Evolutionary conservation across 2,797 vertebrate species (phyloP).

Genomic region (Streptopelia turtur): DNA sequence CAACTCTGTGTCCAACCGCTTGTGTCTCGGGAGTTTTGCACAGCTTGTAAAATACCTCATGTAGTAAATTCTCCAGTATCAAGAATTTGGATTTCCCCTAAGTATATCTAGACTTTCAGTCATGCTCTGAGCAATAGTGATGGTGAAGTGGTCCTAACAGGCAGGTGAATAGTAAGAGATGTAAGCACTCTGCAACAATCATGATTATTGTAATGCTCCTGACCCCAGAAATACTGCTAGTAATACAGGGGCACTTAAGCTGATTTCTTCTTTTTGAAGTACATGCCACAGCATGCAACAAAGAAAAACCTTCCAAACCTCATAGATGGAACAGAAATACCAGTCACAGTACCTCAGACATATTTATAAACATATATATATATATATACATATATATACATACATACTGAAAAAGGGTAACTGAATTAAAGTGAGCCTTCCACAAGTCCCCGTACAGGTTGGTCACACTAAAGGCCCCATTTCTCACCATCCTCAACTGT

Average conservation of each 20-base stretch:
- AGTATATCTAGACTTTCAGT: background rate
- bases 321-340: background rate
- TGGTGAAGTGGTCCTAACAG: background rate
- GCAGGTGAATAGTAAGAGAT: background rate
- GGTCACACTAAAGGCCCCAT: background rate
- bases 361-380: background rate
- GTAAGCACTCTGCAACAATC: background rate
- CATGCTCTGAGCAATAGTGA: background rate
- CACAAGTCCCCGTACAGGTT: background rate
- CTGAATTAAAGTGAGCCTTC: background rate
- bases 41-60: background rate
- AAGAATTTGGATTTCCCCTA: background rate
- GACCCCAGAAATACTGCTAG: background rate
- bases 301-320: background rate
- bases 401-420: background rate
- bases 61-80: background rate
- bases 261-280: background rate
- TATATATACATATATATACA: fast-evolving
- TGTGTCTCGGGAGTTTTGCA: background rate
- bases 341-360: background rate
- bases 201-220: background rate
- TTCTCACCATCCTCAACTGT: background rate
- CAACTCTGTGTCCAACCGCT: background rate
- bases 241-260: fast-evolving
- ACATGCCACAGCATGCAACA: background rate